Percentiles rank a stretch among this genome's conserved stretches.
These are phyloP conservation scores for Leucosticte australis DNA, from an alignment of 2,113 vertebrate species.

Conservation along the genomic window DNA sequence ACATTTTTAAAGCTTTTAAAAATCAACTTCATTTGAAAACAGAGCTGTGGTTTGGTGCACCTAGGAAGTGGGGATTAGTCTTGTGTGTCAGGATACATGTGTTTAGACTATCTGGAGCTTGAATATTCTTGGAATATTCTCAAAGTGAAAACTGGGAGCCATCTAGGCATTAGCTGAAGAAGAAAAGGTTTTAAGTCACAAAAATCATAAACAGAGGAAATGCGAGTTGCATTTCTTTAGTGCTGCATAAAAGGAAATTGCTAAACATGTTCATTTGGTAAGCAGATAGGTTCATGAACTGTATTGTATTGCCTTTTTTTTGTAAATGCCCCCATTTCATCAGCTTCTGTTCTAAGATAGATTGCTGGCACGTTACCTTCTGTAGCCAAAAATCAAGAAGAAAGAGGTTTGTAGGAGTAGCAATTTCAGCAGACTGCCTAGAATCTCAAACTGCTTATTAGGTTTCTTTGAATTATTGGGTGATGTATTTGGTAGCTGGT, in stretches of 20 bases:
- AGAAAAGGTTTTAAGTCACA: not conserved
- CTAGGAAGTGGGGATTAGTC: not conserved
- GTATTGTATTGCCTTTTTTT: not conserved
- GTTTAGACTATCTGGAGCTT: not conserved
- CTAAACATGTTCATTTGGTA: not conserved
- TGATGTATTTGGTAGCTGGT: not conserved
- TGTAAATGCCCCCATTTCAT: not conserved
- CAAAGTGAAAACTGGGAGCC: not conserved
- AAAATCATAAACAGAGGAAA: not conserved
- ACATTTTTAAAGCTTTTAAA: not conserved
- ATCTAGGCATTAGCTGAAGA: not conserved
- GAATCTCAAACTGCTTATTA: not conserved
- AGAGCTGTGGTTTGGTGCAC: not conserved
- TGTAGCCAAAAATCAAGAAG: not conserved
- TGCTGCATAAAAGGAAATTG: not conserved
- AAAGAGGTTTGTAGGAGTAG: not conserved
- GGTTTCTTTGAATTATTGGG: not conserved
- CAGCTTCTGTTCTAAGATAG: no score
- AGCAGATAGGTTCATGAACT: not conserved
- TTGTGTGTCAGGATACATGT: rapidly evolving
- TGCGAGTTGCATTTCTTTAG: not conserved
- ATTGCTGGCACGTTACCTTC: not conserved
- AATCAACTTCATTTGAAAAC: not conserved
- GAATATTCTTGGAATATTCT: not conserved
- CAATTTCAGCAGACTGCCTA: not conserved